Conservation (phyloP, 2,797 vertebrate species). For the Psittacula derbiana region DNA sequence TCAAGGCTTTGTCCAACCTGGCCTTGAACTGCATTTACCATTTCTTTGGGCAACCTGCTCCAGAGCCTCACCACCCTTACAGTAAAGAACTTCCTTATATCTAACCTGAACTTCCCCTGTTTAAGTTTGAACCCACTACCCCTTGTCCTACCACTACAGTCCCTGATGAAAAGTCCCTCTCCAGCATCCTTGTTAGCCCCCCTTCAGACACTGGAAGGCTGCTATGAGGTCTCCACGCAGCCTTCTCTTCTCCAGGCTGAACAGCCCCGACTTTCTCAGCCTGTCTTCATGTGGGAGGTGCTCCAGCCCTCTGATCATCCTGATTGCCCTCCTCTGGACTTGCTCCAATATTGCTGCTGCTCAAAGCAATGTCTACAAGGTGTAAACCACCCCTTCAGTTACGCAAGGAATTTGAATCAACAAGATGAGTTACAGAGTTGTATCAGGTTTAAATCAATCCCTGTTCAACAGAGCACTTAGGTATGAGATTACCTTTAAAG, state of each 20-base stretch:
- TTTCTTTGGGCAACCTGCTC: background rate
- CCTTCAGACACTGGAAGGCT: background rate
- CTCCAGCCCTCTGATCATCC: background rate
- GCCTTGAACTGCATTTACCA: background rate
- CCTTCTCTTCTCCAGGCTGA: background rate
- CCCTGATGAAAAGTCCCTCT: background rate
- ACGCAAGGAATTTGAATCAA: background rate
- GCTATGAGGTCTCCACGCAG: background rate
- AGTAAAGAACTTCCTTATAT: background rate
- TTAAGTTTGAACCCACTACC: background rate
- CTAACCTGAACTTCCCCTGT: background rate
- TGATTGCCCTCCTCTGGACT: background rate
- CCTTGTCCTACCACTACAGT: background rate
- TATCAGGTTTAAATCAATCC: conserved; percentile 41
- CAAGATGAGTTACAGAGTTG: conserved; percentile 14
- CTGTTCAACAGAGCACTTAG: conserved; percentile 22
- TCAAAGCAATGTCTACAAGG: background rate
- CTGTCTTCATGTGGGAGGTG: background rate
- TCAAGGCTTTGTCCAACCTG: background rate
- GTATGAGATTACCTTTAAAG: conserved; percentile 32
- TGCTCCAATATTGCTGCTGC: background rate
- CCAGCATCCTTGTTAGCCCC: background rate
- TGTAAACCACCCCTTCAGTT: background rate
- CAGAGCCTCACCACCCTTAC: background rate
- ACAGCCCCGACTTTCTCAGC: background rate